phyloP scores from a whole-genome alignment of 1,140 invertebrate genomes.

The Eurosta solidaginis region DNA sequence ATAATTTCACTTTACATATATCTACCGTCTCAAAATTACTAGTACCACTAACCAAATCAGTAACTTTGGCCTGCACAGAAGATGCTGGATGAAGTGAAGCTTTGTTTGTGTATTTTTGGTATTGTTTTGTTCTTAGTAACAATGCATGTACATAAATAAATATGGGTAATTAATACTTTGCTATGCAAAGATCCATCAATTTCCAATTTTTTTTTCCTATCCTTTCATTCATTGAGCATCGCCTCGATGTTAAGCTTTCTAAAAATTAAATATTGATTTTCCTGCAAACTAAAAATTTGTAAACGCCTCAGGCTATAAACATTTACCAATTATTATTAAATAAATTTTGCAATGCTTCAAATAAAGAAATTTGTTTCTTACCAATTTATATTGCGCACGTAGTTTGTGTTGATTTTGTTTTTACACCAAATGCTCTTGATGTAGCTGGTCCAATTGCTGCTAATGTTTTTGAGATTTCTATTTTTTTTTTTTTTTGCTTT shows the following conservation, averaged over 20 bases:
- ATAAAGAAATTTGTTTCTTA: conserved; percentile 32
- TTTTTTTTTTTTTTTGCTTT: conserved; percentile 15
- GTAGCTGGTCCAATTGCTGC: background rate
- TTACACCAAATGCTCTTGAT: conserved; percentile 5
- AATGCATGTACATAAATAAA: no score
- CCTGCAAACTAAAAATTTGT: background rate
- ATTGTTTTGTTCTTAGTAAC: no score
- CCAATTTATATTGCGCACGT: conserved; percentile 10
- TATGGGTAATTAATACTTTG: background rate
- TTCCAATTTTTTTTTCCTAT: background rate
- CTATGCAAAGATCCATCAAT: no score
- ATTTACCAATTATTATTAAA: background rate
- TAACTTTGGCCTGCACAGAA: background rate
- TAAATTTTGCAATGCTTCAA: no score
- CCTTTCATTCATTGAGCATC: background rate
- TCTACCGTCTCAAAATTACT: background rate
- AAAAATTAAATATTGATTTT: conserved; percentile 4
- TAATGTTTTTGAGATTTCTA: conserved; percentile 18
- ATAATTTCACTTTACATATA: conserved; percentile 14
- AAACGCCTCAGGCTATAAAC: background rate
- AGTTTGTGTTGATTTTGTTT: conserved; percentile 14
- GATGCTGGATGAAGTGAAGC: background rate
- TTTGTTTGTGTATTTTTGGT: no score
- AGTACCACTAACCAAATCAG: background rate
- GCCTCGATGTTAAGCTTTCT: background rate